Percentiles rank a stretch among this genome's conserved stretches.
These are phyloP conservation scores for Zele albiditarsus DNA, from an alignment of 2,888 invertebrate species.

Conservation along the genomic window DNA sequence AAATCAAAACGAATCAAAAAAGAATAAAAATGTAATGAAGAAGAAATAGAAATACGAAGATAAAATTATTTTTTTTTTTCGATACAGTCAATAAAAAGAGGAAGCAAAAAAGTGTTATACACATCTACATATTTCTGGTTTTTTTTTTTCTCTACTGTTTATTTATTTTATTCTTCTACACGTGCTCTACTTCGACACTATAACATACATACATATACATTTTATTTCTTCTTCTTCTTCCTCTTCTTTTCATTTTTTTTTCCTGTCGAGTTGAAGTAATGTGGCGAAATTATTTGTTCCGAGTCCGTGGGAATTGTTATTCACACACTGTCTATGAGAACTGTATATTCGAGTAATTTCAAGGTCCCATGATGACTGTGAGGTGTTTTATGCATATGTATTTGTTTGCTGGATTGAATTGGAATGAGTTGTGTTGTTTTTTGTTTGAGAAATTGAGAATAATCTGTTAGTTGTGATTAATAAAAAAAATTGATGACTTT, in stretches of 20 bases:
- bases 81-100: not conserved
- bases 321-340: too few species aligned
- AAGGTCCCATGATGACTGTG: too few species aligned
- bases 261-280: not conserved
- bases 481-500: too few species aligned
- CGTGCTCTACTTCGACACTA: not conserved
- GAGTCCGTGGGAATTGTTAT: too few species aligned
- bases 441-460: too few species aligned
- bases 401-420: too few species aligned
- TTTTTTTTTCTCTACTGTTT: not conserved
- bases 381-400: too few species aligned
- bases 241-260: not conserved
- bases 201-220: not conserved
- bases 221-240: not conserved
- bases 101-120: not conserved
- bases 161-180: not conserved
- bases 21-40: not conserved
- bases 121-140: not conserved
- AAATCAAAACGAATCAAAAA: not conserved
- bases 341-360: too few species aligned
- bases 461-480: too few species aligned
- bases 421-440: too few species aligned
- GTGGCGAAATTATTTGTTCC: too few species aligned
- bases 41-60: not conserved
- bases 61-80: too few species aligned